Evolutionary conservation across 2,113 vertebrate species (phyloP), one percentile per base, ranked within the genome.

Genomic region (Phalacrocorax aristotelis): DNA sequence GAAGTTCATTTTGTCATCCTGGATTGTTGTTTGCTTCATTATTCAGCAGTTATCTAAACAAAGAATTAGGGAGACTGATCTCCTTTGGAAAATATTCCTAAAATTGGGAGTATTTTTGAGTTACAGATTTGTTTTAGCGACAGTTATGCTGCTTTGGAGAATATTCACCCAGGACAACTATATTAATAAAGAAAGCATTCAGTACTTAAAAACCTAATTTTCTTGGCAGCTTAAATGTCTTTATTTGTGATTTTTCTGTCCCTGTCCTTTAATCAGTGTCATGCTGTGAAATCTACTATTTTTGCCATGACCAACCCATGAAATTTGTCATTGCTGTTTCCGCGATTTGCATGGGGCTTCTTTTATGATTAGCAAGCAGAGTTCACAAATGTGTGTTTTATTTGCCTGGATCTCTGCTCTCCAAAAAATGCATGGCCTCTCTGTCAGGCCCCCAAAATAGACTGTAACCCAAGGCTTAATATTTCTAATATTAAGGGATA

Each of bases 251-350:
- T 86, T 83, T 95, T 91, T 93, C 44, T 91, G 80, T 89, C 57
- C 75, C 57, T 96, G 76, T 96, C 90, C 90, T 97, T 97, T 97
- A 97, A 93, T 89, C 85, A 94, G 77, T 94, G 78, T 93, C 93
- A 86, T 82, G 87, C 97, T 98, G 97, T 98, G 97, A 98, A 98
- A 98, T 97, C 94, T 97, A 75, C 62, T 88, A 78, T 97, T 96
- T 97, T 97, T 97, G 85, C 97, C 95, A 96, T 97, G 97, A 97
- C 97, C 46, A 91, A 96, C 46, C 91, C 97, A 97, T 98, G 95
- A 97, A 98, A 98, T 98, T 93, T 95, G 83, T 97, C 82, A 87
- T 97, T 95, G 65, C 71, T 92, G 70, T 97, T 94, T 87, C 91
- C 95, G 83, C 93, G 74, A 95, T 97, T 98, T 98, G 92, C 96